Base-by-base conservation (phyloP, 2,888 invertebrate genomes). In the Auanema sp. region DNA sequence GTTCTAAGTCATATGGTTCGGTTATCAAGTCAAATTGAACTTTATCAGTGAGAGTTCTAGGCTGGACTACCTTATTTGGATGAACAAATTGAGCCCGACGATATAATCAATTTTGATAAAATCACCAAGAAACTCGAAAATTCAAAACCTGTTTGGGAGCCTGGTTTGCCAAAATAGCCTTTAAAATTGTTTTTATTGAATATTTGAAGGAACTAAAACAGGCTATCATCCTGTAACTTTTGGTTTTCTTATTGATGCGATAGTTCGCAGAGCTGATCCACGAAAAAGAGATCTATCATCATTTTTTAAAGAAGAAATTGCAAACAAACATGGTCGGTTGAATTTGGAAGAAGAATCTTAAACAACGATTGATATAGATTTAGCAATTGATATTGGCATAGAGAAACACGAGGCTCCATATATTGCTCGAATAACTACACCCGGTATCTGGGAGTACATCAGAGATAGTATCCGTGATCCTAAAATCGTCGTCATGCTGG, bases 211-310 rank as follows among this genome's bases (percentile, higher is more conserved):
- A 24, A 70, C 72, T 2, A 77, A 80, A 3, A 67, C 71, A 58
- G 84, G 84, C 5, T 85, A 85, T 69, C 86, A 86, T 72, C 83
- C 78, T 2, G 69, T 85, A 6, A 85, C 85, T 1, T 81, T 81
- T 58, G 85, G 85, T 4, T 78, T 84, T 47, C 67, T 76, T 51
- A 43, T 75, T 4, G 76, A 76, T 61, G 76, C 72, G 14, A 18
- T 76, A 14, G 68, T 76, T 2, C 58, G 69, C 50, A 68, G 68
- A 61, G 71, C 60, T 3, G 80, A 80, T 68, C 72, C 71, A 18
- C 55, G 58, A 8, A 66, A 71, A 40, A 64, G 80, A 40, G 65
- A 68, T 55, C 59, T 79, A 33, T 58, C 57, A 24, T 63, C 64
- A 14, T 80, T 79, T 58, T 85, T 85, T 71, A 59, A 70, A 14